These are phyloP conservation scores for fruit fly (Drosophila melanogaster) DNA, from an alignment of 1,140 invertebrate genomes.

Conservation along the genomic window Release_6_plus_ISO1_MT NT_033777.3:6531501-6532000, in stretches of 20 bases:
- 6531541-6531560: constrained; percentile 40
- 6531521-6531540: constrained; percentile 7
- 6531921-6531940: constrained; percentile 17
- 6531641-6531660: constrained; percentile 29
- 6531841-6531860: no score
- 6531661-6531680: constrained; percentile 79
- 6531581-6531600: constrained; percentile 42
- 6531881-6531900: not conserved
- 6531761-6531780: constrained; percentile 83
- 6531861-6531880: not conserved
- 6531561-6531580: constrained; percentile 50
- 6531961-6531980: constrained; percentile 83
- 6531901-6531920: not conserved
- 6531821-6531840: not conserved
- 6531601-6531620: constrained; percentile 8
- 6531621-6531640: constrained; percentile 9
- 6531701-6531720: constrained; percentile 66
- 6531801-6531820: not conserved
- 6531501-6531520: constrained; percentile 38
- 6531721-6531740: constrained; percentile 75
- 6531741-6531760: constrained; percentile 80
- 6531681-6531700: constrained; percentile 73
- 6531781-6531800: constrained; percentile 54
- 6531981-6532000: constrained; percentile 84
- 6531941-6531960: constrained; percentile 85